phyloP scores from a whole-genome alignment of 1,140 invertebrate species.

The Pemphigus obesinymphae region DNA sequence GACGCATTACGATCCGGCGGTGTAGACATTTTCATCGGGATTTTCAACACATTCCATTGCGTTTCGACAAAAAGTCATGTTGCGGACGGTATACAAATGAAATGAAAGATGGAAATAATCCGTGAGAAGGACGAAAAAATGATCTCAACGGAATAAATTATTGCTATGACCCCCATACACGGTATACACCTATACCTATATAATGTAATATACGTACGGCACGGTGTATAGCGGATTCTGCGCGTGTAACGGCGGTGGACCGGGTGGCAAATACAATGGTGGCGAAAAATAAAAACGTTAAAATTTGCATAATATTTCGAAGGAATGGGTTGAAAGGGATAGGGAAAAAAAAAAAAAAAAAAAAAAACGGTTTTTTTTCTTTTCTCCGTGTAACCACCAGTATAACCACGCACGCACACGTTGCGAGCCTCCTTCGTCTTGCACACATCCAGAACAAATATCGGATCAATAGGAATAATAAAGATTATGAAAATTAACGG shows the following conservation, averaged over 20 bases:
- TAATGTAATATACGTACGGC: not conserved
- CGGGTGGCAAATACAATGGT: not conserved
- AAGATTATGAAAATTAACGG: conserved; percentile 37
- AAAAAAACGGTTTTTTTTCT: conserved; percentile 38
- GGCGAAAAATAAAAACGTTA: conserved; percentile 29
- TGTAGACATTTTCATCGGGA: too few relatives aligned
- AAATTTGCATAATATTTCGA: conserved; percentile 35
- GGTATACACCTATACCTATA: not conserved
- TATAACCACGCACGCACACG: not conserved
- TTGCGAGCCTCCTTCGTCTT: not conserved
- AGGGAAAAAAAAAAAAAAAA: conserved; percentile 33
- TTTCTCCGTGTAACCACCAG: too few relatives aligned
- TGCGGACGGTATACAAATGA: too few relatives aligned
- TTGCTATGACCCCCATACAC: too few relatives aligned
- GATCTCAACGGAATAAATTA: too few relatives aligned
- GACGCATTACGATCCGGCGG: too few relatives aligned
- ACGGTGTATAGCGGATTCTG: not conserved
- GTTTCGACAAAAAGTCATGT: too few relatives aligned
- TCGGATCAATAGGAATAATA: conserved; percentile 29
- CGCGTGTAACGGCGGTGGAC: not conserved
- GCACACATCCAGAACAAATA: conserved; percentile 26
- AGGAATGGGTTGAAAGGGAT: not conserved
- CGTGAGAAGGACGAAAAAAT: too few relatives aligned
- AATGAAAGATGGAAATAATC: too few relatives aligned
- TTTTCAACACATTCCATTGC: too few relatives aligned